Conservation (phyloP, 2,113 vertebrate species). For the Saccopteryx bilineata region DNA sequence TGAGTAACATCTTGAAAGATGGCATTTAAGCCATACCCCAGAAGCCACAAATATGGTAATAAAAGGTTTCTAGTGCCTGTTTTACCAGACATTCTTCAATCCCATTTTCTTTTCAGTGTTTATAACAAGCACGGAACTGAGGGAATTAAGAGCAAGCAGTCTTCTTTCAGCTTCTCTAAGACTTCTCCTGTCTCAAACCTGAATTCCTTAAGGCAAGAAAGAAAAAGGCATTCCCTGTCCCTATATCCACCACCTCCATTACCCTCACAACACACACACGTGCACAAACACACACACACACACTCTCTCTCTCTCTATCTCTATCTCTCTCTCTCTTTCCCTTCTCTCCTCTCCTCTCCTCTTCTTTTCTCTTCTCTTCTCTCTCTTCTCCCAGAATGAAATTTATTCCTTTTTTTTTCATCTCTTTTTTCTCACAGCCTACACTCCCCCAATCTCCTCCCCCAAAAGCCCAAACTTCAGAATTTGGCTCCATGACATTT, state of each 20-base stretch:
- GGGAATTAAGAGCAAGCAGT: constrained; percentile 72
- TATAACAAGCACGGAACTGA: constrained; percentile 59
- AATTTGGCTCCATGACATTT: constrained; percentile 73
- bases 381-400: background rate
- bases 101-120: constrained; percentile 67
- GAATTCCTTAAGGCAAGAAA: constrained; percentile 63
- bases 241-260: background rate
- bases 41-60: constrained; percentile 80
- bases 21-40: constrained; percentile 57
- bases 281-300: background rate
- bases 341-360: too few relatives aligned
- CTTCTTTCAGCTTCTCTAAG: constrained; percentile 66
- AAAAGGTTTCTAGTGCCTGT: constrained; percentile 67
- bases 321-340: too few relatives aligned
- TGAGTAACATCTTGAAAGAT: constrained; percentile 73
- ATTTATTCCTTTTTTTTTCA: background rate
- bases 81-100: constrained; percentile 71
- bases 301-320: background rate
- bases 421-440: constrained; percentile 28
- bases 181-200: constrained; percentile 59
- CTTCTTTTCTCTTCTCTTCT: too few relatives aligned
- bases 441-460: background rate
- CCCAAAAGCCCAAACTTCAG: constrained; percentile 60
- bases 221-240: constrained; percentile 39
- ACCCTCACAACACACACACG: background rate